Conservation (phyloP, 2,888 invertebrate species). For the Cantharis flavilabris region DNA sequence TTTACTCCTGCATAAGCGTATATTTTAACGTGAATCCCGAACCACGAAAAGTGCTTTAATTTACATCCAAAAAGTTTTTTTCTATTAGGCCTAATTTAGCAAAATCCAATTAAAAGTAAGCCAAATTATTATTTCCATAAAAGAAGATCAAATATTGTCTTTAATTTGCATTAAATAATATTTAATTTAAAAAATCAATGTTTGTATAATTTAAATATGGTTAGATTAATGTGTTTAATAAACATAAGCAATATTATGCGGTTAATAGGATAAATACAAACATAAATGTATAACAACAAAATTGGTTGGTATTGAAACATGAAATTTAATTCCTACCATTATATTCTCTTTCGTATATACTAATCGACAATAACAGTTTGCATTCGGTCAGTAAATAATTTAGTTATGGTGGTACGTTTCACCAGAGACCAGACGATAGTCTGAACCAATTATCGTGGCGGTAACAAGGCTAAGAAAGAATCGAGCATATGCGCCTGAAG, state of each 20-base stretch:
- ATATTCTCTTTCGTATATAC: constrained; percentile 12
- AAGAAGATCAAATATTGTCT: background rate
- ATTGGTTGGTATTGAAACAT: background rate
- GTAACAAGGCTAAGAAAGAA: constrained; percentile 18
- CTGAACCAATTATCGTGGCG: constrained; percentile 20
- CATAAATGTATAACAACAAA: background rate
- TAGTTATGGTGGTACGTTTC: constrained; percentile 11
- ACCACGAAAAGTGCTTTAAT: too few relatives aligned
- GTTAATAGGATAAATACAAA: background rate
- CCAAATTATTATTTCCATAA: too few relatives aligned
- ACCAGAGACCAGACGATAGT: constrained; percentile 9
- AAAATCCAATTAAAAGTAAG: too few relatives aligned
- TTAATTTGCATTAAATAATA: background rate
- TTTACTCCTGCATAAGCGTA: too few relatives aligned
- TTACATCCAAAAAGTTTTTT: too few relatives aligned
- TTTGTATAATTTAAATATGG: background rate
- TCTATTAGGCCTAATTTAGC: too few relatives aligned
- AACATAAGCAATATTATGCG: background rate
- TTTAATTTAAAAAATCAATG: background rate
- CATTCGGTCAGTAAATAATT: constrained; percentile 19
- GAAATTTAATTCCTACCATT: constrained; percentile 19
- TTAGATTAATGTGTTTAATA: background rate
- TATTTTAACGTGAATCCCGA: too few relatives aligned
- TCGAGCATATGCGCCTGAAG: constrained; percentile 3
- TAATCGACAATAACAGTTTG: constrained; percentile 24